Conservation (phyloP, 2,888 invertebrate genomes). For the Cylindroiulus punctatus region DNA sequence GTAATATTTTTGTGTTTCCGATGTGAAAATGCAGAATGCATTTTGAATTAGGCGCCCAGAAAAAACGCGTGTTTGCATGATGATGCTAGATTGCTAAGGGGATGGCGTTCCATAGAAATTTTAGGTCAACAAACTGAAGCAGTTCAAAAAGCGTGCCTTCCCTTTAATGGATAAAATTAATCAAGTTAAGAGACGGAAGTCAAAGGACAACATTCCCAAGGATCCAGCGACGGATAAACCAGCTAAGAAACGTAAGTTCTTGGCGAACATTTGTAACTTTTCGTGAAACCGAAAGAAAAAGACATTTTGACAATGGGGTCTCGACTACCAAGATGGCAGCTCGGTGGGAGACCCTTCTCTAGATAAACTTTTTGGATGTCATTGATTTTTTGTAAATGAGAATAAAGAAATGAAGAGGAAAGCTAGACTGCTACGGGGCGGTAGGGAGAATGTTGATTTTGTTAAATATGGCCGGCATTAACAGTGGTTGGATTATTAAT, state of each 20-base stretch:
- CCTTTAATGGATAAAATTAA: conserved; percentile 47
- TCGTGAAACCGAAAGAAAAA: not conserved
- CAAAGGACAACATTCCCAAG: conserved; percentile 29
- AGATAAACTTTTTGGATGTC: not conserved
- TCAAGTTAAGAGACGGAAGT: conserved; percentile 43
- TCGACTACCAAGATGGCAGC: not conserved
- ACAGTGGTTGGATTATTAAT: not conserved
- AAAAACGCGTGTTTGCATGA: not conserved
- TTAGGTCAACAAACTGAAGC: conserved; percentile 40
- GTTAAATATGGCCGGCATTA: not conserved
- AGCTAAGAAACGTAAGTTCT: conserved; percentile 15
- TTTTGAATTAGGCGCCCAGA: too few relatives aligned
- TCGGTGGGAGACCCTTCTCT: not conserved
- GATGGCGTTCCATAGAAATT: not conserved
- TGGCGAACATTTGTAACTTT: not conserved
- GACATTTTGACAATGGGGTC: not conserved
- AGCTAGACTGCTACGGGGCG: too few relatives aligned
- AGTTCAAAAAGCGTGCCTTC: conserved; percentile 33
- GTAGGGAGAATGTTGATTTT: too few relatives aligned
- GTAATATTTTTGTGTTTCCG: too few relatives aligned
- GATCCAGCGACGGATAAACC: conserved; percentile 4
- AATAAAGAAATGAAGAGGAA: too few relatives aligned
- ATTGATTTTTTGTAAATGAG: not conserved
- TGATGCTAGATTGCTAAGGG: not conserved
- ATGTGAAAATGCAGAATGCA: too few relatives aligned